These are phyloP conservation scores for Catotricha subobsoleta DNA, from an alignment of 2,888 invertebrate genomes.

Conservation along the genomic window DNA sequence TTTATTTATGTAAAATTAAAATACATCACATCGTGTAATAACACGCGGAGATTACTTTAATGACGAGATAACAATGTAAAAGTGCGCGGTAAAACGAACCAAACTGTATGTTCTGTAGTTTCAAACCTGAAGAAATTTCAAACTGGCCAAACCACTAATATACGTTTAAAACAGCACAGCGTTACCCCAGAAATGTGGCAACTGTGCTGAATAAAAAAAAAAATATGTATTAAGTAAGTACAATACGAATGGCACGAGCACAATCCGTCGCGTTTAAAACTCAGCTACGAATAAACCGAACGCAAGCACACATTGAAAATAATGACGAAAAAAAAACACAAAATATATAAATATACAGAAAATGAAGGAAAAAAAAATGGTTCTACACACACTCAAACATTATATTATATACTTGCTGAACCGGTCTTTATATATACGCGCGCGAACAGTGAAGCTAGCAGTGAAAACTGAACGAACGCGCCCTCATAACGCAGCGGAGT, in stretches of 20 bases:
- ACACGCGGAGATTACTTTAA: slow-evolving; percentile 14
- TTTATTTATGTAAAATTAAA: slow-evolving; percentile 1
- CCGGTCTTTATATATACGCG: neutral
- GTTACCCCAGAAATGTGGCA: slow-evolving; percentile 7
- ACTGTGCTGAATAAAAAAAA: neutral
- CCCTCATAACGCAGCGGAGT: slow-evolving; percentile 37
- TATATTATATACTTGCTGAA: slow-evolving; percentile 5
- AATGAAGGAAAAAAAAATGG: no score
- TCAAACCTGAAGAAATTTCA: slow-evolving; percentile 9
- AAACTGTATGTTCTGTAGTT: slow-evolving; percentile 11
- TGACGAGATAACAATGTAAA: slow-evolving; percentile 11
- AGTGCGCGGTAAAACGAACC: slow-evolving; percentile 13
- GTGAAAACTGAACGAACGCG: slow-evolving; percentile 24
- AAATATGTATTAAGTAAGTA: no score
- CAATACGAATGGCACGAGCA: no score
- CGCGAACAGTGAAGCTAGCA: slow-evolving; percentile 2
- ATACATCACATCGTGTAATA: slow-evolving; percentile 12
- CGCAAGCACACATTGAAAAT: no score
- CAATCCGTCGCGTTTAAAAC: no score
- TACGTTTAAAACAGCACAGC: no score
- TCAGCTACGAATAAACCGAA: no score
- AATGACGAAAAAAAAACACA: no score
- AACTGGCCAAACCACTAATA: slow-evolving; percentile 12
- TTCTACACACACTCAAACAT: no score
- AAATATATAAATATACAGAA: no score